Base-by-base conservation (phyloP, 2,888 invertebrate genomes). In the Tipula vernalis region DNA sequence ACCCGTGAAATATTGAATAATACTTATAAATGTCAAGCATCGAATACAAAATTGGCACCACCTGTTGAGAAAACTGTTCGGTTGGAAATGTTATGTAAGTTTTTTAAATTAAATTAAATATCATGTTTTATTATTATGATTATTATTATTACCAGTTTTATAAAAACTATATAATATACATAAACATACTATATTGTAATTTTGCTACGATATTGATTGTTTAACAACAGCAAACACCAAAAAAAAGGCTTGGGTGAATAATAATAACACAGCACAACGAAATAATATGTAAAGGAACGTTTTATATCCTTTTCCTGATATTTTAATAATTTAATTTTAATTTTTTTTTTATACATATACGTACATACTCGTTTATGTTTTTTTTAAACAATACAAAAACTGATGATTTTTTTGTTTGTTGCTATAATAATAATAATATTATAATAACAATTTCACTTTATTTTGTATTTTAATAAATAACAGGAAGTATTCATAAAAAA, bases 11-110 rank as follows among this genome's bases (percentile, higher is more conserved):
- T 97, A 89, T 93, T 97, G 87, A 97, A 97, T 91, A 96, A 96
- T 71, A 96, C 96, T 44, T 97, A 95, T 92, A 96, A 96, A 91
- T 97, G 97, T 90, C 95, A 96, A 91, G 97, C 97, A 12, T 95
- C 95, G 87, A 97, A 97, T 91, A 97, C 97, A 84, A 96, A 97
- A 91, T 94, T 97, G 88, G 96, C 96, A 91, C 94, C 95, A 90
- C 96, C 97, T 0, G 94, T 95, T 87, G 96, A 97, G 91, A 95
- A 96, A 90, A 95, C 95, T 88, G 96, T 97, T 89, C 94, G 96
- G 89, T 93, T 97, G 89, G 97, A 97, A 91, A 94, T 97, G 93
- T 94, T 96, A 90, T 92, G 97, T 97, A 92, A 95, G 96, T 95
- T 39, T 57, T 4, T 57, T 57, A 57, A 15, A 39, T 15, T 44